Conservation (phyloP, 2,888 invertebrate species). For the Saturnia japonica region DNA sequence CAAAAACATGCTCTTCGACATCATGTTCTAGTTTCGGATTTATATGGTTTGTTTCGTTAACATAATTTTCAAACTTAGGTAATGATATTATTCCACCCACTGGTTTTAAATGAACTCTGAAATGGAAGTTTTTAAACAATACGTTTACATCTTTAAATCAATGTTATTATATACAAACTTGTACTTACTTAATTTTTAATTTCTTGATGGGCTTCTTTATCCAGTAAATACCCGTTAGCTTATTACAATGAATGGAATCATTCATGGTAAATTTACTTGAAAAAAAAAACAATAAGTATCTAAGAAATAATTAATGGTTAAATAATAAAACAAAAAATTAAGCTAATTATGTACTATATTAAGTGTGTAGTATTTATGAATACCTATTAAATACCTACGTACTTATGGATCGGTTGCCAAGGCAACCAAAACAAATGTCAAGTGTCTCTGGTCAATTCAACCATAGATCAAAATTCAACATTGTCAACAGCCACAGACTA, state of each 20-base stretch:
- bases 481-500: no score
- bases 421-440: background rate
- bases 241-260: constrained; percentile 63
- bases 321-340: background rate
- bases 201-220: constrained; percentile 73
- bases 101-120: constrained; percentile 64
- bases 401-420: background rate
- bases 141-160: no score
- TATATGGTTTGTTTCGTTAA: constrained; percentile 38
- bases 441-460: no score
- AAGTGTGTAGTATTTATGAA: no score
- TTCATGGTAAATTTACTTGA: constrained; percentile 46
- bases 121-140: constrained; percentile 25
- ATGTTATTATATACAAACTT: no score
- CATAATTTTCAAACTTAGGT: constrained; percentile 67
- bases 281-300: background rate
- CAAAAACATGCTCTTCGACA: constrained; percentile 68
- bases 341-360: background rate
- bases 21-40: constrained; percentile 43
- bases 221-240: constrained; percentile 74
- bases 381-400: no score
- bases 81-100: constrained; percentile 56
- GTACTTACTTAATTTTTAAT: constrained; percentile 76
- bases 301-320: background rate
- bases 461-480: no score